Base-by-base conservation (phyloP, 2,888 invertebrate species). In the Melieria picta region DNA sequence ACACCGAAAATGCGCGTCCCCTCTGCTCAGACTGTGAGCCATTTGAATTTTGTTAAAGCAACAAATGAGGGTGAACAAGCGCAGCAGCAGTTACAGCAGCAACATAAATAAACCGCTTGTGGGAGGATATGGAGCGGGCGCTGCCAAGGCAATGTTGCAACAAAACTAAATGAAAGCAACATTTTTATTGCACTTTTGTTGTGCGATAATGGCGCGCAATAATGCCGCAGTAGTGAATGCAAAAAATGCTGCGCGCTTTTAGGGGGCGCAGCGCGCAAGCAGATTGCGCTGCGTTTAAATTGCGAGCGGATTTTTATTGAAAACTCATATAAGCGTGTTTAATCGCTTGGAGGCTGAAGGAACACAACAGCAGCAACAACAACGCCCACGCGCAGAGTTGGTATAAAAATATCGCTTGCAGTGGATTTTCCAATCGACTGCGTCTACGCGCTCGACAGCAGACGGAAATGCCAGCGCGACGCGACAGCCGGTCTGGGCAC, bases 381-480 rank as follows among this genome's bases (percentile, higher is more conserved):
- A 64, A 30, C 58, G 50, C 4, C 16, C 10, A 50, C 60, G n/a
- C 13, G 4, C 42, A 6, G 10, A 7, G n/a, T 47, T 16, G 42
- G 13, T 43, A 55, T 60, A 46, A 60, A 45, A 13, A 56, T 50
- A 81, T 81, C 76, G 79, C 30, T 52, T 47, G 43, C 66, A 16
- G 79, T 78, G 82, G 78, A 82, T 82, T 82, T 81, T 81, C 81
- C 81, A 77, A 79, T 75, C 78, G 82, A 80, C 77, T 82, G 82
- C 81, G 79, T 80, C 79, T 77, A 52, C 56, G 46, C 45, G 55
- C 77, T 78, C 64, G 43, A 64, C 50, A 52, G 16, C 64, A 55
- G 50, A 64, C 42, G n/a, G 47, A 64, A 64, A 5, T 30, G 30
- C 30, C 30, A 30, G 30, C 30, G 30, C 30, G 30, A 30, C 30